Conservation (phyloP, 1,140 invertebrate species). For the Micrasema minimum region DNA sequence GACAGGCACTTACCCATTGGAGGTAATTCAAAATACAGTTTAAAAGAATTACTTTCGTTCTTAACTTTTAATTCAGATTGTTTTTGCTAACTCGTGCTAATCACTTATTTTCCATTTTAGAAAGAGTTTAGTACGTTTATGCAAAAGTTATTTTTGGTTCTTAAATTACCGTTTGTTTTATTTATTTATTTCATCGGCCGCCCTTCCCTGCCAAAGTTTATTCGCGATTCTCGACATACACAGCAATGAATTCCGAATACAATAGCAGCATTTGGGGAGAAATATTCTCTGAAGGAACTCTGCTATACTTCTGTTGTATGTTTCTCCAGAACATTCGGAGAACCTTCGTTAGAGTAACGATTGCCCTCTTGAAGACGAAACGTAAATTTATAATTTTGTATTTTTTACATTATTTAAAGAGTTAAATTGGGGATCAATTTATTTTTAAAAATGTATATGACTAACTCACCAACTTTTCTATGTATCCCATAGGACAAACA, state of each 20-base stretch:
- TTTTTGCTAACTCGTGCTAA: no score
- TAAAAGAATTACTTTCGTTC: no score
- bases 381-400: no score
- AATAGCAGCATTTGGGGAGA: conserved; percentile 58
- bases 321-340: background rate
- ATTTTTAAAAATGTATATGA: background rate
- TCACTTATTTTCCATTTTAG: no score
- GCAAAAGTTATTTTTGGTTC: no score
- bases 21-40: no score
- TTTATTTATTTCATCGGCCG: conserved; percentile 34
- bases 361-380: background rate
- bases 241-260: conserved; percentile 56
- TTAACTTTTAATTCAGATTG: no score
- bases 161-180: no score
- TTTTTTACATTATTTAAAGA: background rate
- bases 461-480: no score
- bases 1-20: background rate
- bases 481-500: background rate
- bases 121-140: no score
- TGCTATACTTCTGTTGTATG: background rate
- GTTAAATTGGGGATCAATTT: background rate
- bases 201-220: conserved; percentile 15
- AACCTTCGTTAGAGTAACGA: conserved; percentile 8
- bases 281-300: conserved; percentile 42
- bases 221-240: conserved; percentile 18